These are phyloP conservation scores for Felis chaus DNA, from an alignment of 2,113 vertebrate species.

Conservation along the genomic window DNA sequence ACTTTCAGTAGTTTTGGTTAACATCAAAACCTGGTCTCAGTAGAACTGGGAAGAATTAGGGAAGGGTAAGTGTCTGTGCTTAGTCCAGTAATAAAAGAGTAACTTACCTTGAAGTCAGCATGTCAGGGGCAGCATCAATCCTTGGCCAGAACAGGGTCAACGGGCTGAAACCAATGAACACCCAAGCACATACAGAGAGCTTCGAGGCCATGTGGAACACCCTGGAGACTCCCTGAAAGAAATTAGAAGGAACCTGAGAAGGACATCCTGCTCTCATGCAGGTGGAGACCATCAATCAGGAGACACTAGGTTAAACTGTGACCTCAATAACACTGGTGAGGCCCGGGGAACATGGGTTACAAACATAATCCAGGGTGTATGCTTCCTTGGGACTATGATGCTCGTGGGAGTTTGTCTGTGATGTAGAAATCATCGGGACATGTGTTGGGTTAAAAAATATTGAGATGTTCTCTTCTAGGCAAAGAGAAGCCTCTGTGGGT, in stretches of 20 bases:
- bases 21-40: neutral
- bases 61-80: neutral
- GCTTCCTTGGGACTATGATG: neutral
- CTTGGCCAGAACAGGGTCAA: neutral
- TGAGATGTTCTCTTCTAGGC: neutral
- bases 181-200: neutral
- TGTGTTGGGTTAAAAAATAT: neutral
- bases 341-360: neutral
- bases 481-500: neutral
- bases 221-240: neutral
- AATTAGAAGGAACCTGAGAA: slow-evolving; percentile 26
- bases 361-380: neutral
- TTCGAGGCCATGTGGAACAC: neutral
- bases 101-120: neutral
- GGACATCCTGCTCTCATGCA: neutral
- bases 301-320: neutral
- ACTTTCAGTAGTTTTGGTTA: neutral
- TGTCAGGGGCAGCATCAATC: no score
- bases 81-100: neutral
- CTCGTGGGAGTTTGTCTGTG: neutral
- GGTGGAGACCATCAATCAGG: neutral
- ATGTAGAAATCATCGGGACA: neutral
- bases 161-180: neutral
- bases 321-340: neutral
- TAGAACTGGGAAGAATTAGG: neutral